Conservation (phyloP, 2,888 invertebrate genomes). For the Catocala nupta region DNA sequence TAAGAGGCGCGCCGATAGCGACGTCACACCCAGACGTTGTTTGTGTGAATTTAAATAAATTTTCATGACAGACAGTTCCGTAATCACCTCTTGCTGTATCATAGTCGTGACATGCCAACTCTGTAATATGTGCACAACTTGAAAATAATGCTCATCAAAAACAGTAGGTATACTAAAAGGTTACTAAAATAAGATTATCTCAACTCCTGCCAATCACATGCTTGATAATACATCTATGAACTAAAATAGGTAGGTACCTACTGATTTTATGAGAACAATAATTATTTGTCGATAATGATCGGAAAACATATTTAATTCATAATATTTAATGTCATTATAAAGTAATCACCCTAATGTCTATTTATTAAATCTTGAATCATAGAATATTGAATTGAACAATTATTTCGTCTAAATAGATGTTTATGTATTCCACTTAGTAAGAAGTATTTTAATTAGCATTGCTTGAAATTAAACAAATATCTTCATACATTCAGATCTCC, state of each 20-base stretch:
- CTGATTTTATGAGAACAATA: no score
- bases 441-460: no score
- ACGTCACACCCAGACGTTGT: constrained; percentile 88
- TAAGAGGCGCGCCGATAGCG: constrained; percentile 87
- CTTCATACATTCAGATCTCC: no score
- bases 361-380: no score
- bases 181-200: constrained; percentile 21
- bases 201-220: constrained; percentile 19
- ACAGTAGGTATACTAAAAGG: constrained; percentile 48
- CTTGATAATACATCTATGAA: constrained; percentile 3
- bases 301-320: no score
- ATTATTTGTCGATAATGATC: no score
- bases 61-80: constrained; percentile 87
- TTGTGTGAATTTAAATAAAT: constrained; percentile 88
- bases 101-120: constrained; percentile 79
- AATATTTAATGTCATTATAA: no score
- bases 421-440: no score
- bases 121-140: constrained; percentile 64
- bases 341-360: no score
- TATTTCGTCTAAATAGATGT: no score
- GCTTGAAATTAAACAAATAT: no score
- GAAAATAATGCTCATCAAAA: constrained; percentile 54
- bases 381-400: no score
- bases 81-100: constrained; percentile 83
- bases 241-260: neutral